Base-by-base conservation (phyloP, 1,140 invertebrate species). In the Drosophila bocki region DNA sequence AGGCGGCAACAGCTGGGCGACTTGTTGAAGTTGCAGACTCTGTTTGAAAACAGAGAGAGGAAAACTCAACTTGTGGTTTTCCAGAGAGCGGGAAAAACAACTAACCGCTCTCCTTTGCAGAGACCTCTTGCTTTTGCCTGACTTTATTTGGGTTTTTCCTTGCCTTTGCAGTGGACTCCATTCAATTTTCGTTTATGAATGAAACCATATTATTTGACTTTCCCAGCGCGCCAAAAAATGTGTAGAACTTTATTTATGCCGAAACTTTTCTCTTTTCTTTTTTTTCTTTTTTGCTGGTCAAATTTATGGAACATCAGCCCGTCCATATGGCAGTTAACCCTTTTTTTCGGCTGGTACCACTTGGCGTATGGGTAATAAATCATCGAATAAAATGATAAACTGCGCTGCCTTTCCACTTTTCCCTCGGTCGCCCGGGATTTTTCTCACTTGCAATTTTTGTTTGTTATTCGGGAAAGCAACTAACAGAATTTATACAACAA, bases 371-470 rank as follows among this genome's bases (percentile, higher is more conserved):
- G 42, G 58, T 63, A 74, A 86, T 87, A 87, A 87, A 87, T 88
- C 83, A 88, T 74, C 41, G 61, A 80, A 83, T 74, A 63, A 59
- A 77, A 80, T 86, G 83, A 86, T 86, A 82, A 87, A 87, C 67
- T 75, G 58, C 58, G 22, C 12, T n/a, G 19, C 70, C 35, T 58
- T 19, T 32, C 13, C 26, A 29, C 17, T 9, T 35, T 33, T 71
- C 33, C 44, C 29, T 17, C 3, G 50, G 17, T 12, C 32, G 17
- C 17, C 32, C 32, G 32, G 32, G 32, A 53, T 54, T 37, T 63
- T 63, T 37, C 29, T 62, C 48, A 41, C 37, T 54, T 29, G 26
- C 50, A 41, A 39, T 65, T 19, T 56, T 57, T 42, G 29, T 71
- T 56, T 47, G 17, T 71, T 64, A 26, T 54, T 54, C 7, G 33